Evolutionary conservation across 2,888 invertebrate genomes (phyloP).

Genomic region (Smittia aterrima): DNA sequence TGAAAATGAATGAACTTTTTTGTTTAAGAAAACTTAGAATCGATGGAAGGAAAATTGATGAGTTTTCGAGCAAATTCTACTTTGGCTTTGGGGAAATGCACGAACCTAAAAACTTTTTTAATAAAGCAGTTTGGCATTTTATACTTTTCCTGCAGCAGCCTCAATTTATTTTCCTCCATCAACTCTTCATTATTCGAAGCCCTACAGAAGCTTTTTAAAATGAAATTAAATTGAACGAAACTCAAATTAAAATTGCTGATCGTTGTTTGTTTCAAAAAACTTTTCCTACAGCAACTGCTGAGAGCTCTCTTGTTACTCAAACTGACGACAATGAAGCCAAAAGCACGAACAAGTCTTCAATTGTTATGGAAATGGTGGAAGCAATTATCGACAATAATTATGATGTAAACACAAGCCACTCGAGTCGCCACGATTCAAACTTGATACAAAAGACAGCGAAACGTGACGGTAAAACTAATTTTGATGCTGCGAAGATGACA

Average conservation of each 20-base stretch:
- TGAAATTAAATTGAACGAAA: too few species aligned
- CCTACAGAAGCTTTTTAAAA: too few species aligned
- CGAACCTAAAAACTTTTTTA: background rate
- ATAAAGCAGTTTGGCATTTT: background rate
- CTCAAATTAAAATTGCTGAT: too few species aligned
- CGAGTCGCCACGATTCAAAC: background rate
- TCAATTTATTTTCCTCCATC: too few species aligned
- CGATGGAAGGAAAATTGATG: too few species aligned
- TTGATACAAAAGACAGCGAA: background rate
- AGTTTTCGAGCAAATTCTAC: too few species aligned
- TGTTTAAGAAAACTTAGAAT: too few species aligned
- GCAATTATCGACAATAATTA: slow-evolving; percentile 30
- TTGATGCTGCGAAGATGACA: background rate
- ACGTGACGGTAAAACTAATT: background rate
- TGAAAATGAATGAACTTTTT: background rate
- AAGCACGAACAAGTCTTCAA: background rate
- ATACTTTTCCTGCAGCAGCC: background rate
- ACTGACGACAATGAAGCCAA: background rate
- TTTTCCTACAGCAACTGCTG: too few species aligned
- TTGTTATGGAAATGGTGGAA: slow-evolving; percentile 34
- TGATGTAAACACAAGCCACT: slow-evolving; percentile 17
- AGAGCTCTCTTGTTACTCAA: too few species aligned
- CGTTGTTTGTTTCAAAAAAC: too few species aligned
- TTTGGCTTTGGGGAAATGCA: too few species aligned
- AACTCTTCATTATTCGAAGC: too few species aligned